Conservation (phyloP, 2,113 vertebrate genomes). For the Eublepharis macularius region DNA sequence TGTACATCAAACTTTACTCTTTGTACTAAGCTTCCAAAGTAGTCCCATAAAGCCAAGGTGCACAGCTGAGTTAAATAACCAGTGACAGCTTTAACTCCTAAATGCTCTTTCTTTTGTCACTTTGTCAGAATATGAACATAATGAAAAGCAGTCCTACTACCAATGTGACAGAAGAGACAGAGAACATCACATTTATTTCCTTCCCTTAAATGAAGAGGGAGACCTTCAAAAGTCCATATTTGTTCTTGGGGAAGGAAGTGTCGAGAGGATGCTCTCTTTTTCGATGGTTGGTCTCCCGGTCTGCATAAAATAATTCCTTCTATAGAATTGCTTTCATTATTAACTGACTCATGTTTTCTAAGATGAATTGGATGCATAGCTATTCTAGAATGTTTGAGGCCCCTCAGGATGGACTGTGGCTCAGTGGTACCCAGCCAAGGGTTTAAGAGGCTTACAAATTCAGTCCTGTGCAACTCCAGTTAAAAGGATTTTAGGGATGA, state of each 20-base stretch:
- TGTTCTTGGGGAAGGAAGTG: not conserved
- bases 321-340: not conserved
- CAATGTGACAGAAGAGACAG: not conserved
- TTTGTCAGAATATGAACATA: slow-evolving; percentile 2
- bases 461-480: too few relatives aligned
- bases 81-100: not conserved
- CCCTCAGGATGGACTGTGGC: too few relatives aligned
- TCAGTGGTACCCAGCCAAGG: too few relatives aligned
- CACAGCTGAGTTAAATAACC: not conserved
- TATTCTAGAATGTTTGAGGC: not conserved
- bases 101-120: not conserved
- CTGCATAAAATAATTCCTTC: not conserved
- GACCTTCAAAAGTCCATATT: not conserved
- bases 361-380: not conserved
- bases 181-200: not conserved
- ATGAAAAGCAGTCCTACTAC: not conserved
- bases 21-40: not conserved
- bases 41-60: not conserved
- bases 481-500: too few relatives aligned
- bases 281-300: too few relatives aligned
- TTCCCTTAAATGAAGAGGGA: not conserved
- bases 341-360: not conserved
- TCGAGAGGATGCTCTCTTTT: not conserved
- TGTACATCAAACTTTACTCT: not conserved
- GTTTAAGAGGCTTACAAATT: too few relatives aligned